Conservation (phyloP, 2,888 invertebrate species). For the Nemotelus nigrinus region DNA sequence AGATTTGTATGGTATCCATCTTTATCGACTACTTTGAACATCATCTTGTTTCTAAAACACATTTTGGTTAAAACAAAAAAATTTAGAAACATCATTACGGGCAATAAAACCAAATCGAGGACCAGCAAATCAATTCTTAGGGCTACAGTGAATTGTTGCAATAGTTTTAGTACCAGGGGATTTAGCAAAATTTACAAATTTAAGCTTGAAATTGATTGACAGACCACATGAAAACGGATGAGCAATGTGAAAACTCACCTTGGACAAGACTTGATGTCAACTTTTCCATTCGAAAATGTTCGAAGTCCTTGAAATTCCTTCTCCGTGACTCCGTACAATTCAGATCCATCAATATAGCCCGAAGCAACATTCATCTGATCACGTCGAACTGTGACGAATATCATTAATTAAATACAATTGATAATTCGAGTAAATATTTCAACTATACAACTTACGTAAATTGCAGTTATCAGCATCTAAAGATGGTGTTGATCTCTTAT, state of each 20-base stretch:
- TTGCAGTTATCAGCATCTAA: conserved; percentile 71
- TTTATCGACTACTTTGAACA: too few relatives aligned
- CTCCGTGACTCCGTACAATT: conserved; percentile 81
- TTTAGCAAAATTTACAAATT: too few relatives aligned
- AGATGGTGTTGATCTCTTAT: conserved; percentile 76
- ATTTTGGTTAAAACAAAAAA: too few relatives aligned
- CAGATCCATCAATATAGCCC: conserved; percentile 84
- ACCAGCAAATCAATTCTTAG: too few relatives aligned
- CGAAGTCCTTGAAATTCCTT: conserved; percentile 76
- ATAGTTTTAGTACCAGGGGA: too few relatives aligned
- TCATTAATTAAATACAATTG: neutral
- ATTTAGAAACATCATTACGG: too few relatives aligned
- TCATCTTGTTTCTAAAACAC: too few relatives aligned
- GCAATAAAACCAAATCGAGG: too few relatives aligned
- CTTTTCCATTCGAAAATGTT: conserved; percentile 76
- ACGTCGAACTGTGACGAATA: conserved; percentile 69
- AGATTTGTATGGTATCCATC: too few relatives aligned
- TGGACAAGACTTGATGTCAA: conserved; percentile 74
- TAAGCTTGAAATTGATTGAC: too few relatives aligned
- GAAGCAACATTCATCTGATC: conserved; percentile 89
- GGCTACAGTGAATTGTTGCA: too few relatives aligned
- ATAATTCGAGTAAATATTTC: conserved; percentile 8
- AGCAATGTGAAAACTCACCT: conserved; percentile 60
- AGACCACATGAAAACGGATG: too few relatives aligned
- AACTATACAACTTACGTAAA: conserved; percentile 67